phyloP scores from a whole-genome alignment of 2,888 invertebrate species.

The Ophioninae sp. region DNA sequence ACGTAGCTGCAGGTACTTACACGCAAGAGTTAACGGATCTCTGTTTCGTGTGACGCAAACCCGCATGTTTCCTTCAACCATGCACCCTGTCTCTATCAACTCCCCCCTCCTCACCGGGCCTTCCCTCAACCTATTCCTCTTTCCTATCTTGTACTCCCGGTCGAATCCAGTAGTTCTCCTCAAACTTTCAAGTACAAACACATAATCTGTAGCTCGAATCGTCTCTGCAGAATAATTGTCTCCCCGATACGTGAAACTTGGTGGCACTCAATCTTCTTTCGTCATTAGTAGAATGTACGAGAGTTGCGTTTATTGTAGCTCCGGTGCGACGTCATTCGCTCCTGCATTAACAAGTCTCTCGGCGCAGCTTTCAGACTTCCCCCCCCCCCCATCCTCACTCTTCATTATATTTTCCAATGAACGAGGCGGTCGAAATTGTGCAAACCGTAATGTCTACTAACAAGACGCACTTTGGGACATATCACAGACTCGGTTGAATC shows the following conservation, averaged over 20 bases:
- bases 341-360: slow-evolving; percentile 7
- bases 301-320: slow-evolving; percentile 9
- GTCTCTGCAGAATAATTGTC: slow-evolving; percentile 49
- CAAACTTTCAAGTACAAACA: slow-evolving; percentile 48
- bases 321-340: neutral
- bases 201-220: slow-evolving; percentile 16
- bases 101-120: too few relatives aligned
- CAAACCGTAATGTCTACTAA: slow-evolving; percentile 24
- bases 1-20: slow-evolving; percentile 47
- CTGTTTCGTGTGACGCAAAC: slow-evolving; percentile 44
- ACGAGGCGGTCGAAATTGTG: neutral
- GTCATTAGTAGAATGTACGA: slow-evolving; percentile 4
- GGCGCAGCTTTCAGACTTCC: neutral
- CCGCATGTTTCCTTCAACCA: slow-evolving; percentile 58
- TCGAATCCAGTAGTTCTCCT: slow-evolving; percentile 27
- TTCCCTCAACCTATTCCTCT: neutral
- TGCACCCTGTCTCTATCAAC: slow-evolving; percentile 32
- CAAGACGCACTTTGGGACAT: slow-evolving; percentile 14
- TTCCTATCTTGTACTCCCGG: slow-evolving; percentile 21
- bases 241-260: slow-evolving; percentile 19
- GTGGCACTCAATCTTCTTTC: slow-evolving; percentile 11
- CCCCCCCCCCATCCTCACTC: neutral
- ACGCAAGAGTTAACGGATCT: slow-evolving; percentile 48
- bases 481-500: neutral
- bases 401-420: neutral